These are phyloP conservation scores for Callipepla californica DNA, from an alignment of 2,113 vertebrate species.

Conservation along the genomic window DNA sequence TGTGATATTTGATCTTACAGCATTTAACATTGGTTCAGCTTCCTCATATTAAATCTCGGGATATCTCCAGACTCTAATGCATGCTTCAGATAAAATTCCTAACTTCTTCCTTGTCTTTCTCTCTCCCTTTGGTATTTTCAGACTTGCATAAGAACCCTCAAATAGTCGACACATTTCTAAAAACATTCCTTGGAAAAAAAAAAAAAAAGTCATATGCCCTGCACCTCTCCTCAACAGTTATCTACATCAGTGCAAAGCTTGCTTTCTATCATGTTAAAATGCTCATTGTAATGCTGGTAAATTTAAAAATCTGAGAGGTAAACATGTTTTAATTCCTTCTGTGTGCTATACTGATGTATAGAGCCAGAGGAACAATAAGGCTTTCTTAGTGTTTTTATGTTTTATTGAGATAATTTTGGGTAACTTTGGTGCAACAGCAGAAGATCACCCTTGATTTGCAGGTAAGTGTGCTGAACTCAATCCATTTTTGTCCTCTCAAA, in stretches of 20 bases:
- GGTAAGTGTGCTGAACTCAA: neutral
- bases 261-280: neutral
- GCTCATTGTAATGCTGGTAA: neutral
- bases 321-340: neutral
- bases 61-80: neutral
- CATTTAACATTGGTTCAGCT: neutral
- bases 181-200: neutral
- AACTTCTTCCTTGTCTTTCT: neutral
- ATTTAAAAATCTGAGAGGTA: neutral
- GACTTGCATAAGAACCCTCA: neutral
- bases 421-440: neutral
- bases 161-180: neutral
- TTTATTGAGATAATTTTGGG: neutral
- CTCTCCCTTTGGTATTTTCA: neutral
- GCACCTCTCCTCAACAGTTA: neutral
- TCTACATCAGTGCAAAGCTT: neutral
- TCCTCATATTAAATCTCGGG: neutral
- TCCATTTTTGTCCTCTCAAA: neutral
- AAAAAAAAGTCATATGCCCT: rapidly evolving
- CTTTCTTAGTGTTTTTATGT: neutral
- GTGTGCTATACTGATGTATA: neutral
- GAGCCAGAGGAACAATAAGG: neutral
- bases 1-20: neutral
- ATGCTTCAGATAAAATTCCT: neutral
- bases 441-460: neutral